Percentiles rank a stretch among this genome's conserved stretches.
Conservation (phyloP, 2,797 vertebrate species). For the Enteromius paludinosus region DNA sequence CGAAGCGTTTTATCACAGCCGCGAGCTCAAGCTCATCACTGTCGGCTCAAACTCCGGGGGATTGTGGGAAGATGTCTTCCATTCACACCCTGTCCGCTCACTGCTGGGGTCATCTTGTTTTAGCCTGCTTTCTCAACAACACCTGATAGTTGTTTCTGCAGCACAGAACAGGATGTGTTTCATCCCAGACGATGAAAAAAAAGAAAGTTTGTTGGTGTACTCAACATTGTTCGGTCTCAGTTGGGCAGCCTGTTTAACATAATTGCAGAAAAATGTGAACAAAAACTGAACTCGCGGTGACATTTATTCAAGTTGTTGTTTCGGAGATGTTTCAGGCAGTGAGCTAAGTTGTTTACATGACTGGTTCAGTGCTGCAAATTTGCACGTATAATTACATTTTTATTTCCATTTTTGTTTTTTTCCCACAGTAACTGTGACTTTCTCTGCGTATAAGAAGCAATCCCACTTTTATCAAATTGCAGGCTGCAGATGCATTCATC, state of each 20-base stretch:
- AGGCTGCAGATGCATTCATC: not conserved
- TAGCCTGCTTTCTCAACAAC: slow-evolving; percentile 36
- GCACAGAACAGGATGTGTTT: not conserved
- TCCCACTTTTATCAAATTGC: not conserved
- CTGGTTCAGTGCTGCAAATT: slow-evolving; percentile 14
- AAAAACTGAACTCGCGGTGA: slow-evolving; percentile 8
- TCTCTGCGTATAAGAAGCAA: slow-evolving; percentile 19
- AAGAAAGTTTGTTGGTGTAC: not conserved
- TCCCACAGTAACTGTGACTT: not conserved
- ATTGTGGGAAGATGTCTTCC: slow-evolving; percentile 50
- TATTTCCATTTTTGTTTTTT: slow-evolving; percentile 31
- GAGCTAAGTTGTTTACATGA: slow-evolving; percentile 38
- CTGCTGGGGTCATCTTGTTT: slow-evolving; percentile 41
- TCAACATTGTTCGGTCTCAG: slow-evolving; percentile 13
- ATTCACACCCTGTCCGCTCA: slow-evolving; percentile 50
- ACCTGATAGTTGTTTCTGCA: slow-evolving; percentile 37
- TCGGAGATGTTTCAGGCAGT: slow-evolving; percentile 26
- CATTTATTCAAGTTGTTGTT: slow-evolving; percentile 36
- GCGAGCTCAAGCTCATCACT: slow-evolving; percentile 34
- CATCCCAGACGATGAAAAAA: not conserved
- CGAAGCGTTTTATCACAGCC: slow-evolving; percentile 34
- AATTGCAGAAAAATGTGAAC: slow-evolving; percentile 11
- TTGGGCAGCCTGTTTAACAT: not conserved
- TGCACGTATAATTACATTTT: slow-evolving; percentile 37
- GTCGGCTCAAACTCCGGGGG: slow-evolving; percentile 41